phyloP scores from a whole-genome alignment of 2,113 vertebrate species.

The Dryoscopus gambensis region DNA sequence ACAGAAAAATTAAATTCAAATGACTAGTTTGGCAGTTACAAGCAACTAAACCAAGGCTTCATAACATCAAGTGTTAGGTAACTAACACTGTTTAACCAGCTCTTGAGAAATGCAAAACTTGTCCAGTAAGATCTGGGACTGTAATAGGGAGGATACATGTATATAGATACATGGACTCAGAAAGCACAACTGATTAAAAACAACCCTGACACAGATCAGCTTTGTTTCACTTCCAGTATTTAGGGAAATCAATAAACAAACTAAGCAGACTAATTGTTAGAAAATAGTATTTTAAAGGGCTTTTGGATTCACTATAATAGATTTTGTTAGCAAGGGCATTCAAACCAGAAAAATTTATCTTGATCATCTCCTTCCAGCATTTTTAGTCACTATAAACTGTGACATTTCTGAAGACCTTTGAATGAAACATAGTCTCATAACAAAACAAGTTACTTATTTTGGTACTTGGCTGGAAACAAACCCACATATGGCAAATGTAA shows the following conservation, averaged over 20 bases:
- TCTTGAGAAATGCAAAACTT: not conserved
- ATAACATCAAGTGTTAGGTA: not conserved
- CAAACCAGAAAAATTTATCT: not conserved
- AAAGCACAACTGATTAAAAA: not conserved
- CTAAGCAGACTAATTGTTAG: not conserved
- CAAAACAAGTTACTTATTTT: slow-evolving; percentile 16
- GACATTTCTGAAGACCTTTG: not conserved
- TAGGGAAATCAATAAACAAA: not conserved
- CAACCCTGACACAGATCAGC: not conserved
- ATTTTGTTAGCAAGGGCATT: not conserved
- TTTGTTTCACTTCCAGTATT: not conserved
- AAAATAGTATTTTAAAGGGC: not conserved
- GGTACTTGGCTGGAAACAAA: slow-evolving; percentile 21
- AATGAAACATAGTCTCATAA: not conserved
- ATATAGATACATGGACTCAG: not conserved
- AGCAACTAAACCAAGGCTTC: not conserved
- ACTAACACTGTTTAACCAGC: not conserved
- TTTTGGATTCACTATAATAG: not conserved
- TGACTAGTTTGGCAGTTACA: not conserved
- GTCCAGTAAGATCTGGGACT: not conserved
- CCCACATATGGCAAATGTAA: not conserved
- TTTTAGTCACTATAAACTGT: slow-evolving; percentile 5
- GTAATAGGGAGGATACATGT: not conserved
- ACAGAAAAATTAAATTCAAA: not conserved
- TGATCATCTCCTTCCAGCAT: not conserved